Evolutionary conservation across 1,140 invertebrate species (phyloP), one percentile per base, ranked within the genome.

Genomic region (Nymphalis io): DNA sequence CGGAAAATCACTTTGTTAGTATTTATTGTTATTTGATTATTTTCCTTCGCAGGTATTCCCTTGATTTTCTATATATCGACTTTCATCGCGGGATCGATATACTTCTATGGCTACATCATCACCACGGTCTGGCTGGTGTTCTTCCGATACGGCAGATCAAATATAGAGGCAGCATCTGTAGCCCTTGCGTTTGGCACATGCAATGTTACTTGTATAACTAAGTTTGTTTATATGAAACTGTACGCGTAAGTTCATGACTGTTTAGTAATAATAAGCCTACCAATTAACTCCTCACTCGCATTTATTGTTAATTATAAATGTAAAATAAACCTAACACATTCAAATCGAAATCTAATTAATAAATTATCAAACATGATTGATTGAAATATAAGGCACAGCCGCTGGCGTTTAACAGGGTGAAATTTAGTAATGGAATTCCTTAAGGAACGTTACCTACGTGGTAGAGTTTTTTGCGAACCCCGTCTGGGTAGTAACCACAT

Each of bases 61-160:
- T 38, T 63, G 4, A 70, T 59, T 1, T 64, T 23, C 15, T 70
- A 70, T 12, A 46, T 70, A 2, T 8, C 64, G 15, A 40, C 60
- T 8, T 15, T 15, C 1, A 18, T 44, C 6, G 60, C 40, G 4
- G 42, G 40, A 2, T 27, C 13, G 0, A 57, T 39, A 12, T 70
- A 70, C 18, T 60, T 60, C n/a, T 70, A 70, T 40, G 61, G n/a
- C 0, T 64, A 70, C n/a, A 42, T 59, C 6, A 51, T 70, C 55
- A 64, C 68, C 15, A 51, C 60, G 42, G 18, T 64, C 20, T 70
- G 68, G 68, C 15, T 46, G 38, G 60, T 58, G 3, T 59, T 33
- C 18, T 48, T 63, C 23, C 53, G 62, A 20, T 70, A 70, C 16
- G 21, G 53, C 4, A 23, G 15, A 42, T n/a, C 40, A 1, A 12